Conservation (phyloP, 2,113 vertebrate genomes). For the Amia ocellicauda region DNA sequence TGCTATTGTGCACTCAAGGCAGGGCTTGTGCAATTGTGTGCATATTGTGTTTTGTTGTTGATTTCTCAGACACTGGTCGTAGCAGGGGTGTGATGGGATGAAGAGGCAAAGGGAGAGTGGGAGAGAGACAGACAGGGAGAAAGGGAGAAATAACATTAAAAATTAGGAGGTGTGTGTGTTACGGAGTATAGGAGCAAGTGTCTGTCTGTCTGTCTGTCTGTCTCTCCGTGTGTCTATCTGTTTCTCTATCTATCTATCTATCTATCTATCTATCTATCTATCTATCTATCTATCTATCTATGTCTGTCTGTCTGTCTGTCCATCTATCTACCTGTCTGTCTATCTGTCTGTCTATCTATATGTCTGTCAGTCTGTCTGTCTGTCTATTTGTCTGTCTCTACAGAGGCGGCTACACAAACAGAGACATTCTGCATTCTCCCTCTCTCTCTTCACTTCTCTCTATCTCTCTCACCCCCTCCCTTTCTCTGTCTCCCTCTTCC, state of each 20-base stretch:
- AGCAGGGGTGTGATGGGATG: too few species aligned
- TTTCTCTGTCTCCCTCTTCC: background rate
- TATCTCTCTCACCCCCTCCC: constrained; percentile 11
- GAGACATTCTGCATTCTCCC: constrained; percentile 30
- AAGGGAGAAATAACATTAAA: too few species aligned
- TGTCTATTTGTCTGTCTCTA: constrained; percentile 5
- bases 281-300: too few species aligned
- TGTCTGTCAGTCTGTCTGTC: background rate
- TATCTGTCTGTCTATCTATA: background rate
- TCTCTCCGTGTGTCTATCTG: constrained; percentile 45
- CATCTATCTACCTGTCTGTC: constrained; percentile 15
- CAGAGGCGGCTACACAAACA: too few species aligned
- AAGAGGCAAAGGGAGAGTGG: too few species aligned
- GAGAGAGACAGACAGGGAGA: too few species aligned
- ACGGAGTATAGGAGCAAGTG: too few species aligned
- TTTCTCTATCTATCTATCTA: constrained; percentile 34
- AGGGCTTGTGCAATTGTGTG: too few species aligned
- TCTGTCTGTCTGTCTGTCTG: constrained; percentile 34
- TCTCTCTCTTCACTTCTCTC: constrained; percentile 19
- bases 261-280: constrained; percentile 55
- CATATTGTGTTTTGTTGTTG: too few species aligned
- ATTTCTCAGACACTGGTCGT: too few species aligned
- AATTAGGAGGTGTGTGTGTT: too few species aligned
- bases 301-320: constrained; percentile 50
- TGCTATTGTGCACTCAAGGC: too few species aligned